phyloP scores from a whole-genome alignment of 2,888 invertebrate species.

The Polymixis lichenea region DNA sequence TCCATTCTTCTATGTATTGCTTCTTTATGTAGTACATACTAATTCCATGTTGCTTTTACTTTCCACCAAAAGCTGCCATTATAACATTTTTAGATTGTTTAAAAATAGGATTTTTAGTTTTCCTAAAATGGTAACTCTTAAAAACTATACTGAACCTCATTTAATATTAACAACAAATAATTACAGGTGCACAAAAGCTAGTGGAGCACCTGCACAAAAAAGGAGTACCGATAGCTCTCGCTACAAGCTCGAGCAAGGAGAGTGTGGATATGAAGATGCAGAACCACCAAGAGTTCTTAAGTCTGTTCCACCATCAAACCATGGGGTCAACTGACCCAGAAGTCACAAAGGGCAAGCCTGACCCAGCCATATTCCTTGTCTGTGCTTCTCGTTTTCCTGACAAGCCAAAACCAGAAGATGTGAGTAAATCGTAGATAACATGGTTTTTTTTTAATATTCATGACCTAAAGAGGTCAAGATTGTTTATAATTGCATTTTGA shows the following conservation, averaged over 20 bases:
- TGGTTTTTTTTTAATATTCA: background rate
- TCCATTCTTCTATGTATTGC: no score
- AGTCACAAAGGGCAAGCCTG: constrained; percentile 96
- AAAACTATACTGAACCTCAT: background rate
- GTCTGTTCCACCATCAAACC: constrained; percentile 93
- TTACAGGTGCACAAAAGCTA: constrained; percentile 94
- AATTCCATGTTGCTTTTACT: background rate
- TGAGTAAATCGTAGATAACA: constrained; percentile 71
- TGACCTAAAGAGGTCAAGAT: background rate
- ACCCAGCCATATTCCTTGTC: constrained; percentile 95
- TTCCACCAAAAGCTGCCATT: background rate
- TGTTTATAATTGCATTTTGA: background rate
- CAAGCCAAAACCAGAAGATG: constrained; percentile 91
- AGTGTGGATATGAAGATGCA: constrained; percentile 93
- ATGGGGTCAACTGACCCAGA: constrained; percentile 95
- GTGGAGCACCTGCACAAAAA: constrained; percentile 93
- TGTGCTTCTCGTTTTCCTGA: constrained; percentile 94
- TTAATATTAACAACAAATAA: background rate
- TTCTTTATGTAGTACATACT: background rate
- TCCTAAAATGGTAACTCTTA: background rate
- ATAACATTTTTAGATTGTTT: background rate
- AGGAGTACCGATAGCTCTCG: constrained; percentile 95
- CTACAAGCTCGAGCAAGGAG: constrained; percentile 95
- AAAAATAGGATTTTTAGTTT: background rate
- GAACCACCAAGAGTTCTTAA: constrained; percentile 92